phyloP scores from a whole-genome alignment of 2,888 invertebrate genomes.

The Mesopsocus fuscifrons region DNA sequence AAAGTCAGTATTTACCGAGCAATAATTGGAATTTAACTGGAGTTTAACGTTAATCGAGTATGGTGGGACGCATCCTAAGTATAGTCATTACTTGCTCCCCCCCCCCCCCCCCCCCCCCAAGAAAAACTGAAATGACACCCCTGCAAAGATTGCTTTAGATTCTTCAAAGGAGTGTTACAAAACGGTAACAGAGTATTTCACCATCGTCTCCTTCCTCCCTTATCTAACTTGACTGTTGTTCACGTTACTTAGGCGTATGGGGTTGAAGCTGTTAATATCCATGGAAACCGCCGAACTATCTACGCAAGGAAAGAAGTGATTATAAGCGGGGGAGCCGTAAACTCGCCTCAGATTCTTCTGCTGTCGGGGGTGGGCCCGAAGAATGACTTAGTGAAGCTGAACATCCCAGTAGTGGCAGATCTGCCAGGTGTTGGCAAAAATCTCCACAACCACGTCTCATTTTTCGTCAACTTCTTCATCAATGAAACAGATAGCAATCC shows the following conservation, averaged over 20 bases:
- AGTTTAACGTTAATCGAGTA: too few relatives aligned
- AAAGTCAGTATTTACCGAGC: too few relatives aligned
- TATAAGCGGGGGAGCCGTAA: conserved; percentile 62
- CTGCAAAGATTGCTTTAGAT: too few relatives aligned
- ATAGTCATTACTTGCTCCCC: too few relatives aligned
- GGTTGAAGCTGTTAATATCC: conserved; percentile 17
- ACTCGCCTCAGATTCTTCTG: conserved; percentile 80
- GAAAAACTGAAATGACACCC: too few relatives aligned
- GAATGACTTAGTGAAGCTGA: conserved; percentile 38
- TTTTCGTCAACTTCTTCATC: conserved; percentile 56
- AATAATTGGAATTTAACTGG: too few relatives aligned
- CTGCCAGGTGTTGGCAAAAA: conserved; percentile 69
- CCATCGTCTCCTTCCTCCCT: too few relatives aligned
- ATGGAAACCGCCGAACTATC: conserved; percentile 21
- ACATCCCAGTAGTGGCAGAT: conserved; percentile 47
- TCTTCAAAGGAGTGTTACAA: too few relatives aligned
- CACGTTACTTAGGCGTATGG: background rate
- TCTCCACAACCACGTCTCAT: conserved; percentile 72
- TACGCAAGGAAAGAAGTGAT: conserved; percentile 50
- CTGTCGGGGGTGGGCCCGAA: conserved; percentile 75
- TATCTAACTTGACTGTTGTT: too few relatives aligned
- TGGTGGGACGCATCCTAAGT: too few relatives aligned
- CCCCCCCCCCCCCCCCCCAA: too few relatives aligned
- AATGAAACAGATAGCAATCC: conserved; percentile 70
- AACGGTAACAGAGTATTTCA: too few relatives aligned